Percentiles rank a stretch among this genome's conserved stretches.
Evolutionary conservation across 2,797 vertebrate species (phyloP).

Genomic region (Cynopterus sphinx): DNA sequence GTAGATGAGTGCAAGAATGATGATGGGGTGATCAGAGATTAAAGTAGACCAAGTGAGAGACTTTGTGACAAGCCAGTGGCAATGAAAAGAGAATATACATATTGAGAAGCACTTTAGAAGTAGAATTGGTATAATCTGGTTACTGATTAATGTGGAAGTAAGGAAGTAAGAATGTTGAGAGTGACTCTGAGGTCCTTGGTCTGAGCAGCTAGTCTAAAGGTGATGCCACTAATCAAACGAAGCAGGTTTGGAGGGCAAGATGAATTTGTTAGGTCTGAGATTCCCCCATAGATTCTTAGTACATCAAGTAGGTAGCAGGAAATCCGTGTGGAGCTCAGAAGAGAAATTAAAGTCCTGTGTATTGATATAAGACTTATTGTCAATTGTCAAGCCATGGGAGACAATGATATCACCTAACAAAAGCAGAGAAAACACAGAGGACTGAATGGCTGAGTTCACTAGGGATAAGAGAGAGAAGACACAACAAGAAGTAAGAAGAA

Average conservation of each 20-base stretch:
- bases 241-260: background rate
- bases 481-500: background rate
- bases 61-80: background rate
- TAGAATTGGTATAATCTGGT: background rate
- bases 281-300: background rate
- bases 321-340: background rate
- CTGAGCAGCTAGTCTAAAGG: background rate
- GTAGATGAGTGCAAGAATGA: background rate
- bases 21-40: background rate
- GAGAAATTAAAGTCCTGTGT: background rate
- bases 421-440: conserved; percentile 5
- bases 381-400: background rate
- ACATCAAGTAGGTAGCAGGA: background rate
- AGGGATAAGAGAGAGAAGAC: background rate
- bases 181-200: background rate
- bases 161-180: background rate
- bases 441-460: background rate
- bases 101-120: background rate
- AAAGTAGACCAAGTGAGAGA: background rate
- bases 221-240: background rate
- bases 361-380: background rate
- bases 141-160: background rate
- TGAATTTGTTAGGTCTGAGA: background rate
- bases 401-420: background rate
- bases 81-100: background rate